Evolutionary conservation across 2,797 vertebrate genomes (phyloP), one percentile per base, ranked within the genome.

Genomic region (Cossypha caffra): DNA sequence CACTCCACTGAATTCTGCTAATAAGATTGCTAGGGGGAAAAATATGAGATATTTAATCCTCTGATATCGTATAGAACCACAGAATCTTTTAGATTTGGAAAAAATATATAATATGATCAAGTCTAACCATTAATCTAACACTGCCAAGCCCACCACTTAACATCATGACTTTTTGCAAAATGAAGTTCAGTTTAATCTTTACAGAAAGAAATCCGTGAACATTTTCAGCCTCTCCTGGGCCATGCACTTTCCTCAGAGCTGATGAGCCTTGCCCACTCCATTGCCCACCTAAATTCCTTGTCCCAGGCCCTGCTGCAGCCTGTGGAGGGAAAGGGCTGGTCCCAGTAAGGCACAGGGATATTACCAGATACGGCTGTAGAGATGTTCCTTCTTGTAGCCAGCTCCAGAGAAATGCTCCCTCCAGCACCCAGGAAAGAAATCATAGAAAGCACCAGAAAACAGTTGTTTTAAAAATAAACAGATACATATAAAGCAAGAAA

Each of bases 401-500:
- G 16, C 7, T n/a, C 64, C 33, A n/a, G 48, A 62, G 40, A 40
- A 91, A 62, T 42, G 29, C 20, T 62, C 29, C 23, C 50, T 59
- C 42, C 54, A 62, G 33, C 29, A 75, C 28, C 31, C 9, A 0
- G 47, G 47, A 89, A 67, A 58, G 48, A 90, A 94, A 81, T 38
- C 91, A 82, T 88, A 84, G 94, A 88, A 88, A 93, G 87, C 48
- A 93, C 20, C 77, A 74, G 55, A 57, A 86, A 7, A 5, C 43
- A 62, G 51, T 80, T 84, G 66, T 66, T 96, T 87, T 52, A 79
- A 92, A 92, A 94, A 95, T 80, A 94, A 92, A 92, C 59, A 80
- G n/a, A 86, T 93, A 28, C 18, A n/a, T 20, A 72, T 52, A 75
- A 83, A 77, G 64, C 84, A 76, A 93, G 72, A 11, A 80, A 92